Evolutionary conservation across 2,888 invertebrate species (phyloP), one percentile per base, ranked within the genome.

Genomic region (Leptinotarsa tumamoca): DNA sequence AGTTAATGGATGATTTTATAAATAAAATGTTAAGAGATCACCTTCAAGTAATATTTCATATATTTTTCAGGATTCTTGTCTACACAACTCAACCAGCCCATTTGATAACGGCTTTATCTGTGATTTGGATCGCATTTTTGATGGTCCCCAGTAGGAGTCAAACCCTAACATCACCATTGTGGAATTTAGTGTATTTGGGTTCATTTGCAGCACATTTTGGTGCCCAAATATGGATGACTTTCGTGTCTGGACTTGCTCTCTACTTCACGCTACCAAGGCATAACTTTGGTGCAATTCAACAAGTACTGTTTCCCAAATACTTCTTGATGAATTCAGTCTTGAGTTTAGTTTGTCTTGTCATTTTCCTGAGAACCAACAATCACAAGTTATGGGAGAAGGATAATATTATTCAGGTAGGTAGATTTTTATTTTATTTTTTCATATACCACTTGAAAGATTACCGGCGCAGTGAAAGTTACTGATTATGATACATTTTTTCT

Each of bases 211-310:
- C 93, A 74, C 96, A 96, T 87, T 93, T 96, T 82, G 97, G 97
- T 51, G 91, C 95, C 23, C 96, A 97, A 89, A 92, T 96, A 80
- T 97, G 97, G 97, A 97, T 97, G 95, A 96, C 96, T 15, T 95
- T 97, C 85, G 92, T 97, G 52, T 96, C 96, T 85, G 97, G 97
- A 80, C 89, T 97, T 71, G 93, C 96, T 73, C 90, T 97, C 72
- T 97, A 95, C 89, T 96, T 96, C 89, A 92, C 93, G 10, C 90
- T 97, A 80, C 96, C 96, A 0, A 92, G 97, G 21, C 96, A 96
- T 84, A 94, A 93, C 80, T 97, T 97, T 88, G 96, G 96, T 0
- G 93, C 94, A 82, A 95, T 97, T 18, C 97, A 97, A 87, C 93
- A 95, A 78, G 92, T 95, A 58, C 89, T 97, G 75, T 97, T 97